A percentile compares a stretch with the other conserved stretches of the same genome.
These are phyloP conservation scores for Aphelinus atriplicis DNA, from an alignment of 1,140 invertebrate species.

Conservation along the genomic window DNA sequence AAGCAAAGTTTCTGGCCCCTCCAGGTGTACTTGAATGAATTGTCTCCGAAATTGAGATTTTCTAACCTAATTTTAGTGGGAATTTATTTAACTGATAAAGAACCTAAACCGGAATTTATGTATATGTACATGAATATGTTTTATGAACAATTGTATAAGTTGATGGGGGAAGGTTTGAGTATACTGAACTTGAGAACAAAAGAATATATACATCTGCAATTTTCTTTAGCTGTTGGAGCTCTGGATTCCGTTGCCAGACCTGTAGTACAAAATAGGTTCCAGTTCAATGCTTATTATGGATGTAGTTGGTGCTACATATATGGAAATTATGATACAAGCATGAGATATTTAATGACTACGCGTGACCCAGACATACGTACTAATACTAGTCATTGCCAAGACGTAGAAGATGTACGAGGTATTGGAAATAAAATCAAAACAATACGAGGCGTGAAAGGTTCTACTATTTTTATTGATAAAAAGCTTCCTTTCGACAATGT, in stretches of 20 bases:
- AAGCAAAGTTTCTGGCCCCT: slow-evolving; percentile 29
- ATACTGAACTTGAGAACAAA: not conserved
- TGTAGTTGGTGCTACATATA: slow-evolving; percentile 36
- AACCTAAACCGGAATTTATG: slow-evolving; percentile 21
- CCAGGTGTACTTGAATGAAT: slow-evolving; percentile 25
- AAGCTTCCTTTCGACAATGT: too few relatives aligned
- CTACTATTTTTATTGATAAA: too few relatives aligned
- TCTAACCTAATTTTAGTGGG: slow-evolving; percentile 23
- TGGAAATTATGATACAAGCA: slow-evolving; percentile 19
- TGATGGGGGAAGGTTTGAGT: not conserved
- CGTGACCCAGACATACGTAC: too few relatives aligned
- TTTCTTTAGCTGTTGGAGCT: not conserved
- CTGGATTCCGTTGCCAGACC: slow-evolving; percentile 35
- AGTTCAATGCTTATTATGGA: slow-evolving; percentile 36
- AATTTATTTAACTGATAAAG: slow-evolving; percentile 21
- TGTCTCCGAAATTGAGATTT: slow-evolving; percentile 7
- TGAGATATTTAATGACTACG: not conserved
- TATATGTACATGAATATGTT: slow-evolving; percentile 16
- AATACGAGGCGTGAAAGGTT: too few relatives aligned
- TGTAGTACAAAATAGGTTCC: slow-evolving; percentile 34
- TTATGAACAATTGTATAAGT: slow-evolving; percentile 11
- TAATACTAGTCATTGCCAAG: too few relatives aligned
- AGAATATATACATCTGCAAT: slow-evolving; percentile 4
- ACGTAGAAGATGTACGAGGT: too few relatives aligned
- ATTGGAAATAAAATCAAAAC: too few relatives aligned